phyloP scores from a whole-genome alignment of 2,113 vertebrate genomes.

The Procavia capensis region DNA sequence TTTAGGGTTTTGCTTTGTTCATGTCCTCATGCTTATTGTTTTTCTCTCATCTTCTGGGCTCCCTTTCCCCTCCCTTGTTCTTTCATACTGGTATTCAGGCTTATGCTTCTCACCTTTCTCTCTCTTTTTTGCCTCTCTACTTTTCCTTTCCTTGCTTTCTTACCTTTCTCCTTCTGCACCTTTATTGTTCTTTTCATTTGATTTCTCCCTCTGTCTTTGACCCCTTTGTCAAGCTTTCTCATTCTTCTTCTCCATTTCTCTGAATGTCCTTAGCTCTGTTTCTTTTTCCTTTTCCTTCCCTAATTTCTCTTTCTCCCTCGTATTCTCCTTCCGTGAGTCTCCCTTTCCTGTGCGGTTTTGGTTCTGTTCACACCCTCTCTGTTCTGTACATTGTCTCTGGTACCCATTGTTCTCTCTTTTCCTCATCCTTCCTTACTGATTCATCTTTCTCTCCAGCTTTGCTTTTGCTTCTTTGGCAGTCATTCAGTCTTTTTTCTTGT shows the following conservation, averaged over 20 bases:
- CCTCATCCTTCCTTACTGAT: not conserved
- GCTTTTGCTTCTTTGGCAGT: not conserved
- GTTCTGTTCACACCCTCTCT: not conserved
- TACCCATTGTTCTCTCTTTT: not conserved
- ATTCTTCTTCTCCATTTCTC: not conserved
- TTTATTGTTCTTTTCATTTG: not conserved
- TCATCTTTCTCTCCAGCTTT: not conserved
- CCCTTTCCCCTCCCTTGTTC: no score
- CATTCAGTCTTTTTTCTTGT: not conserved
- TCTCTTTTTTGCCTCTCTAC: not conserved
- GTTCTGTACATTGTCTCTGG: not conserved
- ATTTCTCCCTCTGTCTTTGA: not conserved
- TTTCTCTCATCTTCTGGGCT: no score
- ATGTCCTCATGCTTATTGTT: not conserved
- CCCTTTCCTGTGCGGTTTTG: not conserved
- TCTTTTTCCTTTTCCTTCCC: not conserved
- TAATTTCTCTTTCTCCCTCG: no score
- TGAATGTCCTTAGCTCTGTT: not conserved
- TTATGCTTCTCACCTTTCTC: not conserved
- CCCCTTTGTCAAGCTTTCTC: not conserved
- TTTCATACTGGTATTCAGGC: no score
- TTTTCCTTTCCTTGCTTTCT: not conserved
- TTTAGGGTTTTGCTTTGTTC: not conserved
- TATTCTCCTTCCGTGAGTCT: not conserved
- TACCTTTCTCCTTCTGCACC: not conserved